Base-by-base conservation (phyloP, 2,113 vertebrate genomes). In the Corythoichthys intestinalis region DNA sequence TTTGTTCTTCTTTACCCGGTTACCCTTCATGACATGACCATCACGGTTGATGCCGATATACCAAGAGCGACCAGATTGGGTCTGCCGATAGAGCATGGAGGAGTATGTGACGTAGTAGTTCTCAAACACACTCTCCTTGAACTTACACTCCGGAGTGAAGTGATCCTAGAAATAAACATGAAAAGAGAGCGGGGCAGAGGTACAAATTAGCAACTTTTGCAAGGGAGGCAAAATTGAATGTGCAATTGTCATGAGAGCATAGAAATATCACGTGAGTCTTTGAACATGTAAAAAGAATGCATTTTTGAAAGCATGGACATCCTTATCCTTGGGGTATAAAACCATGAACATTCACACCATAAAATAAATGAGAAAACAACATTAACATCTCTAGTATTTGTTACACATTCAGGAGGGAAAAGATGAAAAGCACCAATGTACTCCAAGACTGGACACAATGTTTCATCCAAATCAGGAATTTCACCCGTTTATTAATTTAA, bases 31-130 rank as follows among this genome's bases (percentile, higher is more conserved):
- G 81, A 94, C 89, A 64, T 87, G 91, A 57, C 95, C 95, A 0
- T 96, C 95, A 14, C 94, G 94, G 85, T 95, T 94, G 85, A 96
- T 91, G 70, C 95, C 95, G 52, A 97, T 90, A 79, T 95, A 97
- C 95, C 95, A 97, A 65, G 93, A 92, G 47, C 95, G 91, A 1
- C 95, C 95, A 13, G 95, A 97, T 77, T 93, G 93, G 67, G 90
- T 90, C 85, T 97, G 95, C 2, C 93, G 93, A 79, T 97, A 97
- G 70, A 96, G 91, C 82, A 95, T 92, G 74, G 95, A 97, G 39
- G 94, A 94, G 68, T 97, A 97, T n/a, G 93, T 94, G 76, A 96
- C 94, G 52, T 95, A 96, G 88, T 96, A 96, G 90, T 95, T 96
- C 89, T 96, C 94, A 84, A 96, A 96, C 79, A 97, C 95, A 0